Evolutionary conservation across 2,113 vertebrate genomes (phyloP), one percentile per base, ranked within the genome.

Genomic region (Nibea albiflora): DNA sequence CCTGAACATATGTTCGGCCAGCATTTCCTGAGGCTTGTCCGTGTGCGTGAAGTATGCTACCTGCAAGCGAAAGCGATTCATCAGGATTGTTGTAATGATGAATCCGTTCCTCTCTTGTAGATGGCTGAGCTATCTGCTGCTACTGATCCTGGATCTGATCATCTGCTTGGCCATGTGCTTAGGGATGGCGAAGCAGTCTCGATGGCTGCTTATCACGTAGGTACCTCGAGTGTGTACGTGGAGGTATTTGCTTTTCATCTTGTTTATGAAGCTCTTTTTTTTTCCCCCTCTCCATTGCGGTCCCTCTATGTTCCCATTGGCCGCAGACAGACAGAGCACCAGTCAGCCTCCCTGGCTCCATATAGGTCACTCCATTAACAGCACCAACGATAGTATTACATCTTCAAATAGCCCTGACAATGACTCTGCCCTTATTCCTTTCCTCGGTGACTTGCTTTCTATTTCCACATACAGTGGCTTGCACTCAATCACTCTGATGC

Each of bases 61-160:
- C 61, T 81, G 61, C 42, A 31, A 62, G 66, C 19, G 26, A 68
- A 72, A 65, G 71, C n/a, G 22, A 74, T 52, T 67, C 54, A 52
- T 84, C 73, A 54, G 16, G 31, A n/a, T 77, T 68, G 54, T 66
- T 61, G 49, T 46, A 20, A 16, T 61, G 12, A 71, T 85, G 31
- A 63, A 57, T 72, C 5, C 3, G 57, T 78, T 73, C 42, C 50
- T 80, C 35, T 81, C 22, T 91, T 69, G 5, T 93, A 99, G 98
- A 92, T 99, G 98, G 98, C 93, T 99, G 60, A 93, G 95, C 61
- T 99, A 98, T 85, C 96, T 99, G 83, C 93, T 99, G 80, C 91
- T 99, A 67, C 97, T 99, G 86, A 94, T 98, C 92, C 85, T 98
- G 81, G 95, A 99, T 85, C 93, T 99, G 93, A 86, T 96, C 80